These are phyloP conservation scores for Bradypodion pumilum DNA, from an alignment of 2,797 vertebrate species.

Conservation along the genomic window DNA sequence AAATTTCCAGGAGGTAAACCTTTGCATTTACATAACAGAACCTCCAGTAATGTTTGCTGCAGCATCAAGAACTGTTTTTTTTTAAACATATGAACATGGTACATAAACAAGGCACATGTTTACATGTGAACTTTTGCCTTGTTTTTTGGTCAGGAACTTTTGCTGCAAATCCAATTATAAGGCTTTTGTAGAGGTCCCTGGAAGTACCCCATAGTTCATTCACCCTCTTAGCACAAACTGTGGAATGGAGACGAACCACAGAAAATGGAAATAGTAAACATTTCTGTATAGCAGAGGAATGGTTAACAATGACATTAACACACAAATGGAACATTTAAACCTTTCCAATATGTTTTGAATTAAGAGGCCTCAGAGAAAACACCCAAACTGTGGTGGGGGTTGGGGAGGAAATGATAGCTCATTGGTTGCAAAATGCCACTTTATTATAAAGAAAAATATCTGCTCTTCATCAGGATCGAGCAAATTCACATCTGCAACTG, in stretches of 20 bases:
- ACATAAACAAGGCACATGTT: not conserved
- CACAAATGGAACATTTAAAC: not conserved
- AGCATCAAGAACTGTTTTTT: not conserved
- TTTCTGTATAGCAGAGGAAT: not conserved
- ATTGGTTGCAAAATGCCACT: not conserved
- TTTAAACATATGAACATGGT: not conserved
- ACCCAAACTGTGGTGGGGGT: not conserved
- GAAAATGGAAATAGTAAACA: not conserved
- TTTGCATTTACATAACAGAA: not conserved
- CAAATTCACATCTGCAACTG: not conserved
- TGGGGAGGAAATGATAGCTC: not conserved
- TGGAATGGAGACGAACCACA: not conserved
- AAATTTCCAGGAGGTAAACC: not conserved
- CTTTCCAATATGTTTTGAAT: not conserved
- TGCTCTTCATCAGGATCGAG: not conserved
- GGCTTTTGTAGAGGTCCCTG: no score
- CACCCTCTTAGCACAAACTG: not conserved
- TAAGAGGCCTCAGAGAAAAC: not conserved
- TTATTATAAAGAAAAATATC: not conserved
- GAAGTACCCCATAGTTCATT: not conserved
- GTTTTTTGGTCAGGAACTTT: no score
- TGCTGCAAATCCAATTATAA: no score
- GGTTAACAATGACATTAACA: not conserved
- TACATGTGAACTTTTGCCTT: no score
- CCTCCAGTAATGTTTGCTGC: not conserved